These are phyloP conservation scores for Centruroides vittatus DNA, from an alignment of 1,140 invertebrate genomes.

Conservation along the genomic window DNA sequence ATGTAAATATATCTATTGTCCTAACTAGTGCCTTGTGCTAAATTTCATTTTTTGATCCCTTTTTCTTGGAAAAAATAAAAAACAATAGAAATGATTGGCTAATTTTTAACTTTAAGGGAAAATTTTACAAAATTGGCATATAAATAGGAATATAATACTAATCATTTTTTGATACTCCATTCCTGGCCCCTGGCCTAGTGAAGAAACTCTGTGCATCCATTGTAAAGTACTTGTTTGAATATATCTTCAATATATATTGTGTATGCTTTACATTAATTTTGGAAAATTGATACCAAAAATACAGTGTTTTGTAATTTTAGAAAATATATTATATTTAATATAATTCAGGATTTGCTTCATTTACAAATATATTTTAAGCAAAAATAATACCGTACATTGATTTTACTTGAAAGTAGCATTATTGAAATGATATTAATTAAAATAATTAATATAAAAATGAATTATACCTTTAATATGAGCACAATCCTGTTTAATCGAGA, in stretches of 20 bases:
- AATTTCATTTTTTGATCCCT: background rate
- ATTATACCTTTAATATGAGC: slow-evolving; percentile 78
- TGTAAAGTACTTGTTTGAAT: background rate
- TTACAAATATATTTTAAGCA: no score
- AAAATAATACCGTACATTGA: no score
- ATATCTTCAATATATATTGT: background rate
- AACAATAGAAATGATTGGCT: slow-evolving; percentile 19
- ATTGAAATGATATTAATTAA: no score
- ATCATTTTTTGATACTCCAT: no score
- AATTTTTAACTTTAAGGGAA: background rate
- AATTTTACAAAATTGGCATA: background rate
- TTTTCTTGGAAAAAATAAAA: background rate
- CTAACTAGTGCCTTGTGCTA: background rate
- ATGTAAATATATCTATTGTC: background rate
- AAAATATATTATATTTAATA: no score
- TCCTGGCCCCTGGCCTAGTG: background rate
- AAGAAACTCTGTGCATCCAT: background rate
- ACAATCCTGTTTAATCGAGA: slow-evolving; percentile 83
- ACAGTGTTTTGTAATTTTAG: background rate
- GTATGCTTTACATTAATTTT: background rate
- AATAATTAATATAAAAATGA: no score
- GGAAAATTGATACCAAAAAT: background rate
- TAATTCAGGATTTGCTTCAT: no score
- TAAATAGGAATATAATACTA: background rate
- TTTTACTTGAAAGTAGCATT: no score